Conservation (phyloP, 1,140 invertebrate species). For the Rhizoglyphus robini region DNA sequence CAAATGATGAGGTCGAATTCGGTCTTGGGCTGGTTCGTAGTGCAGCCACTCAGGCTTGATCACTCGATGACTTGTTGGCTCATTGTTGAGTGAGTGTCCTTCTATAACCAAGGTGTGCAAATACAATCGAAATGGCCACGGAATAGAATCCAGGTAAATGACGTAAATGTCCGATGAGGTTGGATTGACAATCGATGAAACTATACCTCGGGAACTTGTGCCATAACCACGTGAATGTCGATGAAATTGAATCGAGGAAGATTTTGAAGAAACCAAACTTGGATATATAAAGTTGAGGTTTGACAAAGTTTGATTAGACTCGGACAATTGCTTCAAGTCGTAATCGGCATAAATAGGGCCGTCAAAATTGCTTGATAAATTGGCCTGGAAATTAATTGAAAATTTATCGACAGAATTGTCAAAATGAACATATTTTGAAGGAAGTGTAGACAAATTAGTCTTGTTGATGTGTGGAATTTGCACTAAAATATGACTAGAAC, state of each 20-base stretch:
- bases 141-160: constrained; percentile 46
- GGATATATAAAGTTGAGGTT: no score
- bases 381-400: no score
- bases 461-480: constrained; percentile 48
- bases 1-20: constrained; percentile 68
- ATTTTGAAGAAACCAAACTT: no score
- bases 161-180: constrained; percentile 31
- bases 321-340: no score
- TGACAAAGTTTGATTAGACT: no score
- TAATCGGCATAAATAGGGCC: no score
- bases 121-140: constrained; percentile 87
- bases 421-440: no score
- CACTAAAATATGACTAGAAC: constrained; percentile 60
- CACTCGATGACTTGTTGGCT: constrained; percentile 34
- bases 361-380: no score
- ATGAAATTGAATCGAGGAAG: no score
- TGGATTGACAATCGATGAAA: constrained; percentile 35
- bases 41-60: constrained; percentile 48
- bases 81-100: no score
- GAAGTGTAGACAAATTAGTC: no score
- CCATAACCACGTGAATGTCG: constrained; percentile 37
- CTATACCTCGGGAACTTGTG: constrained; percentile 65
- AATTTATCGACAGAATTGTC: no score
- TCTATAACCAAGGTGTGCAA: constrained; percentile 65
- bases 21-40: constrained; percentile 67